Base-by-base conservation (phyloP, 2,888 invertebrate genomes). In the Scaptomyza cyrtandrae region DNA sequence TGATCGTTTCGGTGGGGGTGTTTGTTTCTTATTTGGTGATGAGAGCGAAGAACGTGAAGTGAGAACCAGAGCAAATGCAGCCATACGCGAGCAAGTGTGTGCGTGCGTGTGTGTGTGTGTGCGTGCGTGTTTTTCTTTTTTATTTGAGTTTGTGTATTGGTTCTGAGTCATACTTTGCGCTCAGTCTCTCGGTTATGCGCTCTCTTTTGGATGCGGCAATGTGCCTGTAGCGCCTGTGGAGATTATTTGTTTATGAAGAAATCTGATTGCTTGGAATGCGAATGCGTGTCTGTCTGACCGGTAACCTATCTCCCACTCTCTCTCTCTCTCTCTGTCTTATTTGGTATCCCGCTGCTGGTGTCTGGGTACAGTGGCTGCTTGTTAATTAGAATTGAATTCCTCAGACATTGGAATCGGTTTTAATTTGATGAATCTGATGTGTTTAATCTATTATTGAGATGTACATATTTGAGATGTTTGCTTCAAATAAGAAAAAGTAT, bases 211-310 rank as follows among this genome's bases (percentile, higher is more conserved):
- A 66, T 72, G 71, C 57, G 54, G 39, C 14, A 14, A 41, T 14
- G 48, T 37, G 56, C 68, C 53, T 59, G 61, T 48, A 55, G 74
- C 59, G 75, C 65, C 75, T 61, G 66, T 56, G 44, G 67, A 77
- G 60, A 60, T 44, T 61, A 68, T 77, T 69, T 83, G 88, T 77
- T 88, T 88, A 86, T 86, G 63, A 86, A 83, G 84, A 86, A 86
- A 90, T 89, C 78, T 75, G 86, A 84, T 81, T 88, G 78, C 78
- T 70, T 82, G 90, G 89, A 90, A 90, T 90, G 90, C 89, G 83
- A 88, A 82, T 80, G 64, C 56, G 56, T 72, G 52, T 71, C 44
- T 68, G 54, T 11, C 19, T 49, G 46, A 29, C 33, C 31, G 52
- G 52, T 27, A 35, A 11, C 24, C 49, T 49, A 41, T 61, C 44